A percentile compares a stretch with the other conserved stretches of the same genome.
These are phyloP conservation scores for Drosophila pectinifera DNA, from an alignment of 1,140 invertebrate species.

Conservation along the genomic window DNA sequence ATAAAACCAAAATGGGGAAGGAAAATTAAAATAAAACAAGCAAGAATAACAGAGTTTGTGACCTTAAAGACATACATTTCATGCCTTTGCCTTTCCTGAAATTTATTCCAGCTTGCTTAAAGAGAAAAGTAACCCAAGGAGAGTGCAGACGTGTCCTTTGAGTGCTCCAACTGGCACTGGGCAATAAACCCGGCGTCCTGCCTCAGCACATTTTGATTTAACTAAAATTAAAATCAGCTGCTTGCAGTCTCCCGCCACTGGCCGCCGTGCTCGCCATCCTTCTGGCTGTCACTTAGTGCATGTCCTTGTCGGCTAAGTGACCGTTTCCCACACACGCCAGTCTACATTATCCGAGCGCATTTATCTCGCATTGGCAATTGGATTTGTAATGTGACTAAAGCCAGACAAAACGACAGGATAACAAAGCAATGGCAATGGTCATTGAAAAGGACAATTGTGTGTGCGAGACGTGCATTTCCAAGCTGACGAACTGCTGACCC, in stretches of 20 bases:
- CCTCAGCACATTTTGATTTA: conserved; percentile 65
- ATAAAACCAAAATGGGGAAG: background rate
- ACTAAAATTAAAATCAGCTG: conserved; percentile 68
- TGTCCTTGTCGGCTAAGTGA: conserved; percentile 45
- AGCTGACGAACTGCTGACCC: conserved; percentile 46
- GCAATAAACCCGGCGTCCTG: conserved; percentile 21
- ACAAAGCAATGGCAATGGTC: conserved; percentile 47
- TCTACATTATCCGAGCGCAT: conserved; percentile 59
- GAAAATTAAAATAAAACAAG: background rate
- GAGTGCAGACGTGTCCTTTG: no score
- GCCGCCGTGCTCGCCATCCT: background rate
- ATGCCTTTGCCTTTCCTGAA: no score
- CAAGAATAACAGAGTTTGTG: background rate
- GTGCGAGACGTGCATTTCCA: conserved; percentile 37
- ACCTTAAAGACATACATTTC: no score
- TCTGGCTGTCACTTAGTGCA: conserved; percentile 33
- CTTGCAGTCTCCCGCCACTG: background rate
- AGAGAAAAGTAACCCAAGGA: no score
- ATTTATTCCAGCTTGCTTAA: background rate
- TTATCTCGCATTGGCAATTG: conserved; percentile 73
- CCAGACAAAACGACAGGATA: conserved; percentile 55
- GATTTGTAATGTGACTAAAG: conserved; percentile 57
- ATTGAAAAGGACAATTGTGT: conserved; percentile 58
- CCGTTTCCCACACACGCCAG: conserved; percentile 52
- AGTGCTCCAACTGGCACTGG: conserved; percentile 1